phyloP scores from a whole-genome alignment of 1,140 invertebrate genomes.

The Nautilus pompilius region DNA sequence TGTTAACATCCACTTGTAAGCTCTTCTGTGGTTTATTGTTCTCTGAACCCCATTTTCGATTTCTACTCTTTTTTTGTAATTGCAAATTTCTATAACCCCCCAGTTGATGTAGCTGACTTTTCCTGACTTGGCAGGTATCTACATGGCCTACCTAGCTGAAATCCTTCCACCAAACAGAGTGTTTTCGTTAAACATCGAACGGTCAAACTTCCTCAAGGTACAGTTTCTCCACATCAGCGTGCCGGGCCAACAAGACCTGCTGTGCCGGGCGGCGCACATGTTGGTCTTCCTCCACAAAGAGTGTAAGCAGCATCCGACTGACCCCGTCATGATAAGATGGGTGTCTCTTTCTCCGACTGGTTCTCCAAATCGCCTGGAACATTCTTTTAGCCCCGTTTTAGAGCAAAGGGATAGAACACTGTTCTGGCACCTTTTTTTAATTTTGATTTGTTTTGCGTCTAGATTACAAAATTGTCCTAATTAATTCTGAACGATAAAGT shows the following conservation, averaged over 20 bases:
- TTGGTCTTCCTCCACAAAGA: conserved; percentile 48
- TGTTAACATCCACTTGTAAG: too few relatives aligned
- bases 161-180: conserved; percentile 35
- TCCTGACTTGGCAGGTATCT: too few relatives aligned
- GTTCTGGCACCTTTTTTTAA: too few relatives aligned
- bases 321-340: background rate
- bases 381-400: background rate
- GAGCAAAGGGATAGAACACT: background rate
- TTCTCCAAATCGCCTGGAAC: background rate
- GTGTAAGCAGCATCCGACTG: conserved; percentile 29
- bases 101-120: too few relatives aligned
- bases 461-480: background rate
- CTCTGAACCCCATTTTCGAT: too few relatives aligned
- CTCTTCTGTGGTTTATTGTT: too few relatives aligned
- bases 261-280: conserved; percentile 34
- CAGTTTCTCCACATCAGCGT: conserved; percentile 39
- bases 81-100: too few relatives aligned
- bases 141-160: conserved; percentile 41
- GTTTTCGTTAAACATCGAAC: conserved; percentile 45
- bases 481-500: too few relatives aligned
- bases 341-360: background rate
- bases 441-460: too few relatives aligned
- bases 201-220: conserved; percentile 37
- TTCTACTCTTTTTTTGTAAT: too few relatives aligned
- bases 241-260: conserved; percentile 10